Base-by-base conservation (phyloP, 1,140 invertebrate genomes). In the Bathynomus jamesi region DNA sequence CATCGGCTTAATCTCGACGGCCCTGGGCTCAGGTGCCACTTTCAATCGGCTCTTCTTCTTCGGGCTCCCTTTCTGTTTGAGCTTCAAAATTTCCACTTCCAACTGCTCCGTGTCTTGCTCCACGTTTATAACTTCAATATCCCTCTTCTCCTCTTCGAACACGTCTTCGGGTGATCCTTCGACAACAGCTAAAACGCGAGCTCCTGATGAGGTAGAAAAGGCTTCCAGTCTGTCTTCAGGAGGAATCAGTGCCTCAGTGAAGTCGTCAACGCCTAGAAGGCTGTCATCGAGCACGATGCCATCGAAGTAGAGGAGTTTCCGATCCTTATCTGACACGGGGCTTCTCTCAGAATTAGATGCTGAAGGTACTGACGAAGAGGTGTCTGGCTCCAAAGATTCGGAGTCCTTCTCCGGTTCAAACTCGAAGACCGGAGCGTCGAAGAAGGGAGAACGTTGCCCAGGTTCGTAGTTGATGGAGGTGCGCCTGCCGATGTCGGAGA, bases 371-470 rank as follows among this genome's bases (percentile, higher is more conserved):
- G 69, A 65, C 8, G 75, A 73, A 21, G 72, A 61, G 0, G 65
- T 71, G 17, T 74, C 75, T 61, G 67, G 67, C 46, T 76, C 75
- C 4, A 72, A 11, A 4, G 74, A 69, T 62, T 76, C 74, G 25
- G 29, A 70, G 17, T 73, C 69, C 24, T 70, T 67, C 32, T 73
- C 75, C 28, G 72, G 65, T 69, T 76, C 72, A 64, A 71, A 76
- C 40, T 76, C 75, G 65, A 76, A 76, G 3, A 71, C 75, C 32
- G 71, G 71, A 32, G 69, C 69, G 69, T 76, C 75, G 71, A 76
- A 76, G 61, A 73, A 76, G 28, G 75, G 75, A 28, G 75, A 76
- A 13, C 75, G 53, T 61, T 76, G 75, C 4, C 72, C 75, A 46
- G 71, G 71, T 46, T 76, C 75, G 63, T 69, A 65, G 29, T 70